Evolutionary conservation across 2,888 invertebrate genomes (phyloP), one percentile per base, ranked within the genome.

Genomic region (Campaea margaritaria): DNA sequence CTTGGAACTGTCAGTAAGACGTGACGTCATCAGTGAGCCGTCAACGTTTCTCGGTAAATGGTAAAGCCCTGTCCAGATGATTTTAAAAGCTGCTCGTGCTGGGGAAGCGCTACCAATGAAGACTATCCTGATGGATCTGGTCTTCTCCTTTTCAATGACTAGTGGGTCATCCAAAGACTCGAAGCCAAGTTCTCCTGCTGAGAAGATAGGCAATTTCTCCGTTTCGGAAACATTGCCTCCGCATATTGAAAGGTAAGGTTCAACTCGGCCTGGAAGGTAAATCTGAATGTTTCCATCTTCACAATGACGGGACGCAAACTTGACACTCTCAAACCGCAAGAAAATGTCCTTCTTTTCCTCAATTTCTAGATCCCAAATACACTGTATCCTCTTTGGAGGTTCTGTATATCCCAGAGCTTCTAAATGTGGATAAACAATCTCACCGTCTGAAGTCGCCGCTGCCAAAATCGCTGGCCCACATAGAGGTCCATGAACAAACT

Each of bases 31-130:
- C 38, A 96, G 83, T 21, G 95, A 95, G 0, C 97, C 97, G 69
- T 97, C 96, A 15, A 95, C 94, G 83, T 97, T 97, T 69, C 97
- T 94, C 0, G 97, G 97, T 70, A 97, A 89, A 83, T 97, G 97
- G 78, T 95, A 97, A 41, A 97, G 93, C 72, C 97, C 97, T 1
- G 97, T 97, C 97, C 97, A 98, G 12, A 96, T 96, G 36, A 98
- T 95, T 79, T 97, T 97, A 79, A 98, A 97, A 11, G 96, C 95
- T 10, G 97, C 96, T 60, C 96, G 93, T 0, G 97, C 96, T 0
- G 97, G 96, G 65, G 96, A 96, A 0, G 96, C 94, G 41, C 96
- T 96, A 0, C 94, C 94, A 0, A 95, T 95, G 63, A 96, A 96
- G 51, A 96, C 96, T 58, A 96, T 95, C 59, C 95, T 93, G 39